Conservation (phyloP, 2,888 invertebrate genomes). For the Cynaeus angustus region DNA sequence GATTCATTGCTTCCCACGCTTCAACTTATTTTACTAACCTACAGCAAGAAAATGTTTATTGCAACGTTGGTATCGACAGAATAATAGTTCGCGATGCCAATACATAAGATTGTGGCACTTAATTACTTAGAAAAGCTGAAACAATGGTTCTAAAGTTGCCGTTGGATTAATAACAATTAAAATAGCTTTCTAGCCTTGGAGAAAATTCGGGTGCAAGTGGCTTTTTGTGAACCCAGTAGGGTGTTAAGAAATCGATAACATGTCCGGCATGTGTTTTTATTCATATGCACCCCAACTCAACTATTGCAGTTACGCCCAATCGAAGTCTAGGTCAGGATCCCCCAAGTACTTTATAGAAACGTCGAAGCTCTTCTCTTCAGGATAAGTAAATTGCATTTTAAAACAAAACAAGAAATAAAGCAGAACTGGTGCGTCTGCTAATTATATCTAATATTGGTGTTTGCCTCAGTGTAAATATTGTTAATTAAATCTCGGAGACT, state of each 20-base stretch:
- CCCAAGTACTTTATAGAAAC: constrained; percentile 14
- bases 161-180: background rate
- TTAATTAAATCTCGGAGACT: constrained; percentile 32
- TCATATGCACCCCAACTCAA: constrained; percentile 42
- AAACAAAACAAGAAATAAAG: background rate
- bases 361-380: background rate
- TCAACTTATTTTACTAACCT: constrained; percentile 50
- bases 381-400: constrained; percentile 10
- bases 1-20: constrained; percentile 57
- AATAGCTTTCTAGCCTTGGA: no score
- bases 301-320: constrained; percentile 25
- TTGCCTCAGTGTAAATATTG: constrained; percentile 36
- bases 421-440: constrained; percentile 20
- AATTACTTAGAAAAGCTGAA: constrained; percentile 18
- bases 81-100: constrained; percentile 35
- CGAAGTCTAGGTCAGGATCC: constrained; percentile 37
- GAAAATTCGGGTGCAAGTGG: constrained; percentile 22
- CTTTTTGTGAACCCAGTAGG: constrained; percentile 21
- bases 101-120: constrained; percentile 12
- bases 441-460: constrained; percentile 30
- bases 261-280: constrained; percentile 45
- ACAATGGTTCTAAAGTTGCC: background rate
- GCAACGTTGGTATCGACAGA: constrained; percentile 40
- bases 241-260: constrained; percentile 46
- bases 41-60: constrained; percentile 51